Evolutionary conservation across 2,113 vertebrate genomes (phyloP).

Genomic region (Cacatua alba): DNA sequence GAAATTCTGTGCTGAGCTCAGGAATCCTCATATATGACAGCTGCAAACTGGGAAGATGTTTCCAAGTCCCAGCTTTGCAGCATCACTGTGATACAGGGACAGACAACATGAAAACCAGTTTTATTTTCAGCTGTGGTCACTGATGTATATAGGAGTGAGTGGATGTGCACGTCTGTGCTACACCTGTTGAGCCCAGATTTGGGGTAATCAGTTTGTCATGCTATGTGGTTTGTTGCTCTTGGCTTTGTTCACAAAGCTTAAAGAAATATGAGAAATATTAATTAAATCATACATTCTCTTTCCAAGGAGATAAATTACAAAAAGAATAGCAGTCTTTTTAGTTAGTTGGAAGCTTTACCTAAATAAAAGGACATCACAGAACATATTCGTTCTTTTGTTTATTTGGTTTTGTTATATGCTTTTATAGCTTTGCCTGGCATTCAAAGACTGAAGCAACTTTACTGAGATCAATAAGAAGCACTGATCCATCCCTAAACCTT

Average conservation of each 20-base stretch:
- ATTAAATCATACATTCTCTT: neutral
- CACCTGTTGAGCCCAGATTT: neutral
- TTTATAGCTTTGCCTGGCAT: neutral
- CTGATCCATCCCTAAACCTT: neutral
- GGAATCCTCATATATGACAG: neutral
- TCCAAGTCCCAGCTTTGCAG: neutral
- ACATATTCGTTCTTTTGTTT: neutral
- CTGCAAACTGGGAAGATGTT: neutral
- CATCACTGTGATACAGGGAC: neutral
- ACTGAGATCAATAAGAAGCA: conserved; percentile 10
- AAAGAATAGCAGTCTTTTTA: neutral
- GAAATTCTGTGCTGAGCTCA: neutral
- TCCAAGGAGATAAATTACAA: neutral
- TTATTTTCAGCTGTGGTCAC: neutral
- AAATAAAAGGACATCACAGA: neutral
- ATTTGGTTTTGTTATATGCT: neutral
- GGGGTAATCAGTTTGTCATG: neutral
- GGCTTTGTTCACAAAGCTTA: neutral
- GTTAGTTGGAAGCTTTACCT: neutral
- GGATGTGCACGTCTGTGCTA: neutral
- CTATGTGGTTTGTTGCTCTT: neutral
- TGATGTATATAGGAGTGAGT: neutral
- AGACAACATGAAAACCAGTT: neutral
- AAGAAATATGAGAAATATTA: neutral
- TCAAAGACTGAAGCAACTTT: neutral